Base-by-base conservation (phyloP, 2,888 invertebrate species). In the Ectemnius lituratus region DNA sequence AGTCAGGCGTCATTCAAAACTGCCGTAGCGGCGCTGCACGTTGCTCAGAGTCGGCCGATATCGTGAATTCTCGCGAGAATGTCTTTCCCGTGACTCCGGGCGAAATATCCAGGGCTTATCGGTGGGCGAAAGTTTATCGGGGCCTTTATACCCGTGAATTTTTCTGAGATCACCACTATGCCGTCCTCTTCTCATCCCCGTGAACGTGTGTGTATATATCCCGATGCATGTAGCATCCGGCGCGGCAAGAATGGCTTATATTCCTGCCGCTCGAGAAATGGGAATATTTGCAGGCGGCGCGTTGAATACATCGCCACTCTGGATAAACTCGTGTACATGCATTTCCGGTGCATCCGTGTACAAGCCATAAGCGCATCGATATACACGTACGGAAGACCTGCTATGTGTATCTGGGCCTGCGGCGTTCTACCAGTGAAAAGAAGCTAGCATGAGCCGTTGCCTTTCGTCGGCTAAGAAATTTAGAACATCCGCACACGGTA, bases 41-140 rank as follows among this genome's bases (percentile, higher is more conserved):
- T 52, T 47, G 67, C 37, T 14, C 46, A n/a, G 49, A n/a, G 49
- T 20, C 59, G n/a, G 20, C 14, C 61, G 46, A 59, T 76, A 58
- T 27, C 45, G 14, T n/a, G 67, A 76, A 71, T 76, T 76, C 71
- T 63, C 64, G 59, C 18, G 62, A 61, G 62, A 68, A 76, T 65
- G 64, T 70, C 70, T 75, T 64, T 57, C 52, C 45, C 66, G 27
- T 16, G 57, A 59, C 69, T 61, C 64, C 65, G 57, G 27, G 37
- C 4, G 61, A 46, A 68, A 69, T 68, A 65, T 62, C 66, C 60
- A 8, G 63, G 47, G 64, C 67, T 67, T 76, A 65, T 78, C 77
- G 62, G 62, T 20, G 62, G 62, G 16, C 16, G 27, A 65, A 68
- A 76, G 67, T 73, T 78, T 76, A 76, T 76, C 77, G 73, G 56